Conservation (phyloP, 2,797 vertebrate genomes). For the Labroides dimidiatus region DNA sequence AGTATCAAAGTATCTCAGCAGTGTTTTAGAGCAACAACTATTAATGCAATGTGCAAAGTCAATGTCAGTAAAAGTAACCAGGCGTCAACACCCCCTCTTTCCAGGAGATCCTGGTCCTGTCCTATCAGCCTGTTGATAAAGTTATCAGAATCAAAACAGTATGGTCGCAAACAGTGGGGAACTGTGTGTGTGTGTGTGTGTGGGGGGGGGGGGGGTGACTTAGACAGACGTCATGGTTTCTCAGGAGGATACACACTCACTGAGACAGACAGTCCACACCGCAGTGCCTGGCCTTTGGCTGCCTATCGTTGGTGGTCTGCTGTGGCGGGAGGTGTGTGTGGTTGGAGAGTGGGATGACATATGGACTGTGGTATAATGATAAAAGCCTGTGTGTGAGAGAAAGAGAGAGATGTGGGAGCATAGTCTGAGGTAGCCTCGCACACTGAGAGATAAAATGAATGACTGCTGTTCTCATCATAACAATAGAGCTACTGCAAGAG, state of each 20-base stretch:
- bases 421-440: constrained; percentile 50
- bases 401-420: constrained; percentile 47
- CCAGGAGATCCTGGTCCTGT: constrained; percentile 34
- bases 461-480: constrained; percentile 73
- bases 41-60: constrained; percentile 27
- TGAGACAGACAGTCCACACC: constrained; percentile 61
- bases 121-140: constrained; percentile 69
- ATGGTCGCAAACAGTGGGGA: constrained; percentile 51
- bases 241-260: constrained; percentile 48
- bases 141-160: constrained; percentile 72
- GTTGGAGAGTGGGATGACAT: constrained; percentile 68
- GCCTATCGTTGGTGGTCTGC: constrained; percentile 75
- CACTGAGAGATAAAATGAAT: constrained; percentile 70
- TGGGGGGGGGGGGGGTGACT: constrained; percentile 47
- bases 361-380: constrained; percentile 68
- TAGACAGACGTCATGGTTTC: constrained; percentile 69
- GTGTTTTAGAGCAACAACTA: constrained; percentile 2
- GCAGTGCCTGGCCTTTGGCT: constrained; percentile 53
- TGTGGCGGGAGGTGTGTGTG: constrained; percentile 67
- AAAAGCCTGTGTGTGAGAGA: constrained; percentile 47
- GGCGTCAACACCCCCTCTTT: constrained; percentile 45
- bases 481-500: constrained; percentile 59
- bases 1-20: background rate
- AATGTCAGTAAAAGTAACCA: constrained; percentile 53
- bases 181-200: constrained; percentile 47